Evolutionary conservation across 2,888 invertebrate species (phyloP), one percentile per base, ranked within the genome.

Genomic region (Noctuana brunneofusca): DNA sequence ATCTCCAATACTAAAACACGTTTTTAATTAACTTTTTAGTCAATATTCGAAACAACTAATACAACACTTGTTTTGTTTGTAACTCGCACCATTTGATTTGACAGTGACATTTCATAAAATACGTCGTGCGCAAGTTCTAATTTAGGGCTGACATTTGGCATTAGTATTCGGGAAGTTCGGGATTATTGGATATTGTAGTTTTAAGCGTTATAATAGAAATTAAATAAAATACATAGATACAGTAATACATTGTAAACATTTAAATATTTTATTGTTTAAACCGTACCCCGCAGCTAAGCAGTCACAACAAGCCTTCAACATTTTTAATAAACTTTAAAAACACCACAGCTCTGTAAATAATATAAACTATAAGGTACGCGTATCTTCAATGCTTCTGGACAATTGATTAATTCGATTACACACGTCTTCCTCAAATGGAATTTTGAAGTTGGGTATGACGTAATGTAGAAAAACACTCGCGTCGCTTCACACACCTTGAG

Each of bases 231-330:
- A 38, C 5, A 38, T 8, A 35, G n/a, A 8, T 35, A 38, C 35
- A 35, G 38, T 38, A 38, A n/a, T n/a, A n/a, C n/a, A n/a, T n/a
- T n/a, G n/a, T n/a, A n/a, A n/a, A n/a, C n/a, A n/a, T n/a, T 3
- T 48, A 48, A 48, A 22, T 48, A 48, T 1, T 8, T 20, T 22
- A 48, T 48, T 48, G n/a, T 48, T 20, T 22, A 58, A 53, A 69
- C 77, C 87, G 78, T 86, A 89, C 87, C 90, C 86, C 62, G 75
- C 71, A 69, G 75, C 70, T 69, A 89, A 68, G 76, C 90, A 90
- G 75, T 89, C 87, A 78, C 80, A 89, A 81, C 89, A 91, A 70
- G 83, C 73, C 80, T 87, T 88, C 71, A 89, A 79, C 90, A 90
- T 90, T 75, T 66, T 69, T 68, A 53, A 24, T 73, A 20, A 55